These are phyloP conservation scores for Corbicula japonica DNA, from an alignment of 2,888 invertebrate species.

Conservation along the genomic window DNA sequence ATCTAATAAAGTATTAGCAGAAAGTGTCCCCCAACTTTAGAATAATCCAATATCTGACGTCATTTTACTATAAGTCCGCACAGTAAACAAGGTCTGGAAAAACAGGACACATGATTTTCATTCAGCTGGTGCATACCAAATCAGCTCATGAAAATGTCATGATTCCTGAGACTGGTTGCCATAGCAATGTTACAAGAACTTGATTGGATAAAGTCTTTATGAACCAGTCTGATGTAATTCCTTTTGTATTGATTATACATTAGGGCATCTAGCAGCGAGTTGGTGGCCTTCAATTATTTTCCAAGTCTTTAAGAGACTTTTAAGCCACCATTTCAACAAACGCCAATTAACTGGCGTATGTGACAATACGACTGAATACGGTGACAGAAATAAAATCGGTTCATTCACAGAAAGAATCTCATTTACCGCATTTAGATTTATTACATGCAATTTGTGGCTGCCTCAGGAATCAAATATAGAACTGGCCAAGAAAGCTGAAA, in stretches of 20 bases:
- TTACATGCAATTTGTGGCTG: no score
- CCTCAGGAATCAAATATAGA: no score
- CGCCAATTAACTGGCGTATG: no score
- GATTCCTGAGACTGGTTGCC: slow-evolving; percentile 41
- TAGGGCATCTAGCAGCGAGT: slow-evolving; percentile 12
- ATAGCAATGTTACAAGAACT: slow-evolving; percentile 45
- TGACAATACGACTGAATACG: no score
- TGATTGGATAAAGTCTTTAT: slow-evolving; percentile 49
- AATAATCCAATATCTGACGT: slow-evolving; percentile 37
- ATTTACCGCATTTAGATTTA: no score
- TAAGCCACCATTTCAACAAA: no score
- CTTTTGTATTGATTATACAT: slow-evolving; percentile 54
- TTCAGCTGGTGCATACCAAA: slow-evolving; percentile 60
- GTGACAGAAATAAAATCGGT: no score
- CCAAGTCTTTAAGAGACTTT: slow-evolving; percentile 2
- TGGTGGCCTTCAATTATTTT: slow-evolving; percentile 29
- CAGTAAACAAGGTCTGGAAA: slow-evolving; percentile 45
- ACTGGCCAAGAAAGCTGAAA: no score
- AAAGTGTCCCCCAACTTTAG: slow-evolving; percentile 12
- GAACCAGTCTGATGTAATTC: slow-evolving; percentile 50
- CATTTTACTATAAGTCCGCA: slow-evolving; percentile 54
- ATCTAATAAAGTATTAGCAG: slow-evolving; percentile 11
- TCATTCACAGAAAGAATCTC: no score
- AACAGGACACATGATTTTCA: slow-evolving; percentile 45
- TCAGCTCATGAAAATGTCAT: slow-evolving; percentile 52